These are phyloP conservation scores for Muschampia plurimacula DNA, from an alignment of 2,888 invertebrate species.

Conservation along the genomic window DNA sequence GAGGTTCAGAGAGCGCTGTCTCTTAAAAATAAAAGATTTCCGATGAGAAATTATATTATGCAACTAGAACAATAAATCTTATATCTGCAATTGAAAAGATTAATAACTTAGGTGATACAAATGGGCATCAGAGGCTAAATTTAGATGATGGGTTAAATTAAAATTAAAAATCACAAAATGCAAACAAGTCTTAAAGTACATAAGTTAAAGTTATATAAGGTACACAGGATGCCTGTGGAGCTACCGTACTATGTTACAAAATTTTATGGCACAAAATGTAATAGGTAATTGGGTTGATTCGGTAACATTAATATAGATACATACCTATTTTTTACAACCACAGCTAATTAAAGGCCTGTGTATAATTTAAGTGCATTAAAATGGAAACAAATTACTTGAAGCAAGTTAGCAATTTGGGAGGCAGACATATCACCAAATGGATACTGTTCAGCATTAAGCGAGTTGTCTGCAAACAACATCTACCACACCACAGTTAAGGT, in stretches of 20 bases:
- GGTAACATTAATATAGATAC: conserved; percentile 43
- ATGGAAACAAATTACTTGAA: neutral
- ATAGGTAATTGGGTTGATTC: conserved; percentile 39
- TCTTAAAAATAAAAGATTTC: conserved; percentile 4
- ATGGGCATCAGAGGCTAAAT: too few relatives aligned
- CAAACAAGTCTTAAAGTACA: conserved; percentile 14
- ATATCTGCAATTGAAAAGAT: neutral
- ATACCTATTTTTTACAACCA: conserved; percentile 35
- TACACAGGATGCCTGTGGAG: neutral
- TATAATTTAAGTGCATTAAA: conserved; percentile 10
- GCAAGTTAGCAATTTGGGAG: too few relatives aligned
- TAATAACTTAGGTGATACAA: too few relatives aligned
- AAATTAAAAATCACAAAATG: conserved; percentile 20
- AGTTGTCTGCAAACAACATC: too few relatives aligned
- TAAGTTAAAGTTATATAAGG: neutral
- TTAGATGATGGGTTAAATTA: neutral
- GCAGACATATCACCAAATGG: too few relatives aligned
- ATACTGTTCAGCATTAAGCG: too few relatives aligned
- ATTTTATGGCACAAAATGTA: conserved; percentile 50
- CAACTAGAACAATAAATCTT: too few relatives aligned
- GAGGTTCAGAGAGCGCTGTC: conserved; percentile 9
- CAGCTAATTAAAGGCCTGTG: conserved; percentile 33
- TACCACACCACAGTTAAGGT: too few relatives aligned
- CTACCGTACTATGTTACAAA: conserved; percentile 40
- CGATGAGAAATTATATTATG: neutral